Evolutionary conservation across 2,797 vertebrate genomes (phyloP).

Genomic region (Sebastes minor): DNA sequence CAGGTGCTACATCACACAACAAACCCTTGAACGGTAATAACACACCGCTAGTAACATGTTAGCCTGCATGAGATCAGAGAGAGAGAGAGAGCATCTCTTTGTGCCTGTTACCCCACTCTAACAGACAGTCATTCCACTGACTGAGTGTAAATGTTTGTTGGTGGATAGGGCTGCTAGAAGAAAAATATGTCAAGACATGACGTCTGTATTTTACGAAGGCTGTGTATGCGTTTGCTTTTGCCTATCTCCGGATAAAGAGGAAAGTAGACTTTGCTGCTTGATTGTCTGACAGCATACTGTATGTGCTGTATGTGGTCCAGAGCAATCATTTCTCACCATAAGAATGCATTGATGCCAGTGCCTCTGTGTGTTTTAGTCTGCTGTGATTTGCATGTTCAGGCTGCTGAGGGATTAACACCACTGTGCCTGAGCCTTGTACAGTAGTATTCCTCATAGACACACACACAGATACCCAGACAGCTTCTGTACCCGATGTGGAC

Average conservation of each 20-base stretch:
- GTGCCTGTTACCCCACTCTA: not conserved
- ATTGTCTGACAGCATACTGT: conserved; percentile 7
- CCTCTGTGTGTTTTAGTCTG: not conserved
- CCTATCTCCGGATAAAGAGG: conserved; percentile 1
- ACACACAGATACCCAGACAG: not conserved
- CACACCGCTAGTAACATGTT: not conserved
- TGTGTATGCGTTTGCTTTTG: conserved; percentile 21
- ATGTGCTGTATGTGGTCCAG: not conserved
- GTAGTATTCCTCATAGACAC: not conserved
- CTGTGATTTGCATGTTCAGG: conserved; percentile 7
- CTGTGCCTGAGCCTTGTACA: conserved; percentile 5
- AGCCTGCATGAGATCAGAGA: not conserved
- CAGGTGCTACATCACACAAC: conserved; percentile 24
- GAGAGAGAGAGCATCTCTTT: not conserved
- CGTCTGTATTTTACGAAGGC: conserved; percentile 27
- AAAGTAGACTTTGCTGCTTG: not conserved
- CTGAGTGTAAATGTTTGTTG: not conserved
- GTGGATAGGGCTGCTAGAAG: conserved; percentile 43
- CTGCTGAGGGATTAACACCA: conserved; percentile 48
- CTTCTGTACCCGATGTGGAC: not conserved
- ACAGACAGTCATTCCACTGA: not conserved
- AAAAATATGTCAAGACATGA: conserved; percentile 37
- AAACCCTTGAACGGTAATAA: conserved; percentile 13
- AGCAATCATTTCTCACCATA: not conserved
- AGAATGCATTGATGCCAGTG: not conserved